Evolutionary conservation across 1,140 invertebrate genomes (phyloP).

Genomic region (Pseudomyrmex sp.): DNA sequence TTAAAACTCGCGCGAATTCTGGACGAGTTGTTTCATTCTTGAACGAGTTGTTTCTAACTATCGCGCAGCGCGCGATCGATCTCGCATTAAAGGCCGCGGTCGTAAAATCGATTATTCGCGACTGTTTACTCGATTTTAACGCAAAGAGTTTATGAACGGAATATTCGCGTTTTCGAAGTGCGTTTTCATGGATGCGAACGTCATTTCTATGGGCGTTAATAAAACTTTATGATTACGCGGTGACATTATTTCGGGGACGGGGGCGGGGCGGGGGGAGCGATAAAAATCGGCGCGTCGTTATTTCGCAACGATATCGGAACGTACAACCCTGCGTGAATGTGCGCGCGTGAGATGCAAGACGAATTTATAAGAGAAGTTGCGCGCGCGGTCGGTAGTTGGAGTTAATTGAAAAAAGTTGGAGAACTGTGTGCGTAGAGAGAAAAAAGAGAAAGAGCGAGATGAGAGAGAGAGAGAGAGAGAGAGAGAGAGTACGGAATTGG

Average conservation of each 20-base stretch:
- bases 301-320: slow-evolving; percentile 23
- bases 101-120: slow-evolving; percentile 43
- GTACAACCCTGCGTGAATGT: background rate
- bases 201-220: slow-evolving; percentile 34
- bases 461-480: background rate
- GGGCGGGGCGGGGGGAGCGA: background rate
- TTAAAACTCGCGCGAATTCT: background rate
- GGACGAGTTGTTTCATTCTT: slow-evolving; percentile 31
- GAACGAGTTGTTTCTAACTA: background rate
- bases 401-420: slow-evolving; percentile 31
- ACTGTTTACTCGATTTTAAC: slow-evolving; percentile 51
- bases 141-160: slow-evolving; percentile 31
- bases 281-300: slow-evolving; percentile 26
- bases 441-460: too few species aligned
- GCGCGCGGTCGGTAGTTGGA: background rate
- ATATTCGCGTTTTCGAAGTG: slow-evolving; percentile 13
- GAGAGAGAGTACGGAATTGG: background rate
- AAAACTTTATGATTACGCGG: slow-evolving; percentile 42
- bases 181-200: background rate
- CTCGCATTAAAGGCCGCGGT: background rate
- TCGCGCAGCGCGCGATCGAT: background rate
- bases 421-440: background rate
- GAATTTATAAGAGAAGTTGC: slow-evolving; percentile 20
- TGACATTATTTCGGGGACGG: slow-evolving; percentile 9
- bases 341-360: background rate